phyloP scores from a whole-genome alignment of 2,113 vertebrate genomes.

The Calyptomena viridis region DNA sequence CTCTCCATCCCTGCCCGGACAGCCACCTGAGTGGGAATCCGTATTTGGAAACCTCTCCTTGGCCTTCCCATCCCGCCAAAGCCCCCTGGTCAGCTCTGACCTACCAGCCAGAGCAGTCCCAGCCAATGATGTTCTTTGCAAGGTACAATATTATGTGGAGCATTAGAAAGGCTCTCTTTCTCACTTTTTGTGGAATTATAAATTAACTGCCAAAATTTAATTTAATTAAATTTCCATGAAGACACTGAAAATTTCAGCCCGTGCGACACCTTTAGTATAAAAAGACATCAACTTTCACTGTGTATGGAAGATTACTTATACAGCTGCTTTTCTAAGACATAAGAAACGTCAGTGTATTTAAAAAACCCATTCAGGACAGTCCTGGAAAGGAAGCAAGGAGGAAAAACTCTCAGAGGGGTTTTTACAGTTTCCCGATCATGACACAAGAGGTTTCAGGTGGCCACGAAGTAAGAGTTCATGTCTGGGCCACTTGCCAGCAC shows the following conservation, averaged over 20 bases:
- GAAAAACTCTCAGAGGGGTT: neutral
- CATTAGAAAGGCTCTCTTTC: neutral
- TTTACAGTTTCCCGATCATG: neutral
- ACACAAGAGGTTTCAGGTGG: neutral
- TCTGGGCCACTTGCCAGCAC: neutral
- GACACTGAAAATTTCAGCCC: neutral
- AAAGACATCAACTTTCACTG: neutral
- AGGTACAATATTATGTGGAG: neutral
- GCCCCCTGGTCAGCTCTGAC: rapidly evolving
- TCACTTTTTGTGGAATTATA: neutral
- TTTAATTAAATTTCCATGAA: neutral
- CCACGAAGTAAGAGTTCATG: neutral
- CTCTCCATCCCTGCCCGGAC: neutral
- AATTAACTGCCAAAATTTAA: neutral
- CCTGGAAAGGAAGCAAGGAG: neutral
- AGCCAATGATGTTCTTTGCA: neutral
- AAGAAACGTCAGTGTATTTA: neutral
- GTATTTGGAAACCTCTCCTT: neutral
- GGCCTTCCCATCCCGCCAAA: neutral
- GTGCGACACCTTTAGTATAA: neutral
- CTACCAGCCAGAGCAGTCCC: neutral
- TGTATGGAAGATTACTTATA: neutral
- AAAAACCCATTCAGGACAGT: neutral
- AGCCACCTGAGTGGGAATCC: neutral
- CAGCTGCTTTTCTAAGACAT: neutral